Conservation (phyloP, 2,797 vertebrate species). For the Vipera ursinii region DNA sequence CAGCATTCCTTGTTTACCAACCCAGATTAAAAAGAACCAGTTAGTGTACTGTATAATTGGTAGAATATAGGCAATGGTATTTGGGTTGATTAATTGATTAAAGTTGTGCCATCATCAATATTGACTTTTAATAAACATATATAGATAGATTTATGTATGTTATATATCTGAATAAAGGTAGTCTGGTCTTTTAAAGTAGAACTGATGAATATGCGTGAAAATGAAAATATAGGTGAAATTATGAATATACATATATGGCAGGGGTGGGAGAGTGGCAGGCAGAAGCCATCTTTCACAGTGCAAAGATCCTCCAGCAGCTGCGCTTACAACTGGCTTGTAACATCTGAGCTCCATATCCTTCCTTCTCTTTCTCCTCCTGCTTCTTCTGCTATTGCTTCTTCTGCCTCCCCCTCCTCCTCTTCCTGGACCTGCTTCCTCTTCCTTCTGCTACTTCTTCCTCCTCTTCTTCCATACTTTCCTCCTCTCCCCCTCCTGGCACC, state of each 20-base stretch:
- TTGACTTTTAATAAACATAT: background rate
- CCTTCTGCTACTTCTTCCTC: too few species aligned
- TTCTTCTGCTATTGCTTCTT: too few species aligned
- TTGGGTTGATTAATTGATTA: background rate
- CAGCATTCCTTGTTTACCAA: background rate
- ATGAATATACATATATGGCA: background rate
- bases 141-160: background rate
- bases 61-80: background rate
- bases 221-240: background rate
- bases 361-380: too few species aligned
- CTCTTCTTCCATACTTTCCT: too few species aligned
- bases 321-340: too few species aligned
- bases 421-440: too few species aligned
- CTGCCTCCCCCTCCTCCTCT: too few species aligned
- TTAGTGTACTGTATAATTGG: background rate
- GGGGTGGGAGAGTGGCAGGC: too few species aligned
- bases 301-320: too few species aligned
- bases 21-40: background rate
- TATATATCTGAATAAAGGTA: background rate
- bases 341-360: too few species aligned
- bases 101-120: background rate
- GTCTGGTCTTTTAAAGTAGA: background rate
- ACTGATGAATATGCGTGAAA: background rate
- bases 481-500: too few species aligned
- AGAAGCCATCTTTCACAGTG: too few species aligned